Evolutionary conservation across 2,888 invertebrate genomes (phyloP), one percentile per base, ranked within the genome.

Genomic region (Pediacus dermestoides): DNA sequence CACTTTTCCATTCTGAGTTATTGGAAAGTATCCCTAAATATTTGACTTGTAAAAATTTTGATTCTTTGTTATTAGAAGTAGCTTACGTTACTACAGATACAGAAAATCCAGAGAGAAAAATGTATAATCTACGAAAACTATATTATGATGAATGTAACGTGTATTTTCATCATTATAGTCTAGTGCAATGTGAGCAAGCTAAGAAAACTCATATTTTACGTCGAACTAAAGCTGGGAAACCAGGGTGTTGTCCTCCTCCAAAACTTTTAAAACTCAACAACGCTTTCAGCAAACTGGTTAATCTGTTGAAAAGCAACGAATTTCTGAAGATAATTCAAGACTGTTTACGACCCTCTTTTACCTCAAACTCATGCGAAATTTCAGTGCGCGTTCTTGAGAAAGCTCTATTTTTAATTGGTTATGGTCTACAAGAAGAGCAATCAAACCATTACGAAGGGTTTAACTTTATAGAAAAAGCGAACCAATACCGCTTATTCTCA

Each of bases 101-200:
- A 0, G 77, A 82, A 26, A 77, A 78, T 2, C 81, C 78, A 52
- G 77, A 83, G 60, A 76, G 90, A 56, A 95, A 95, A 12, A 85
- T 91, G 13, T 99, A 96, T 71, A 88, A 91, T 59, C 72, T 99
- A 23, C 94, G 92, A 63, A 80, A 85, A 12, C 82, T 88, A 35
- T 80, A 82, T 13, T 90, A 83, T 55, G 77, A 82, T 2, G 81
- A 91, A 46, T 99, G 94, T 68, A 96, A 96, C 60, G 89, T 96
- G 1, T 99, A 93, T 74, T 97, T 92, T 74, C 97, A 96, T 68
- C 99, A 99, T 65, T 99, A 95, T 70, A 90, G 92, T 1, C 80
- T 91, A 42, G 92, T 93, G 65, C 92, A 93, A 51, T 76, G 91
- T 50, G 90, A 89, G 0, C 81, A 85, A 63, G 88, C 94, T 1